A percentile compares a stretch with the other conserved stretches of the same genome.
These are phyloP conservation scores for Hybos culiciformis DNA, from an alignment of 2,888 invertebrate species.

Conservation along the genomic window DNA sequence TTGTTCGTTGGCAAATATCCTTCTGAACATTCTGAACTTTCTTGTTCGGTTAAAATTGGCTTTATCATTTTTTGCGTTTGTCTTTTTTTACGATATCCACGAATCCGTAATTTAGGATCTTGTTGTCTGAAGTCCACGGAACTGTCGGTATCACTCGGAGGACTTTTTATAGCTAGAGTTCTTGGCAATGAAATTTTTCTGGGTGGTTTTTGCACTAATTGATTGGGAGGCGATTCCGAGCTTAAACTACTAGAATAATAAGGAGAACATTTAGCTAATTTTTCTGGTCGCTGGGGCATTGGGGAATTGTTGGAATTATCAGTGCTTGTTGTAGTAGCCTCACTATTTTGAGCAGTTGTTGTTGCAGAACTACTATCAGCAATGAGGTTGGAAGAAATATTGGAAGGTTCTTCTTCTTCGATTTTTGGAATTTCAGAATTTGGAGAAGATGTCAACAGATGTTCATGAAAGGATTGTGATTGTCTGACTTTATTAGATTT, in stretches of 20 bases:
- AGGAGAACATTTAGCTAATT: slow-evolving; percentile 54
- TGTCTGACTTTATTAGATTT: slow-evolving; percentile 46
- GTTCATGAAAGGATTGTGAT: slow-evolving; percentile 51
- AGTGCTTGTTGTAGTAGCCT: slow-evolving; percentile 36
- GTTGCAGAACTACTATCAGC: slow-evolving; percentile 27
- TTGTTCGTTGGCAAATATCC: slow-evolving; percentile 53
- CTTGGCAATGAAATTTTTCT: slow-evolving; percentile 49
- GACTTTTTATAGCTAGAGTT: slow-evolving; percentile 49
- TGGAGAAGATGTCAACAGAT: slow-evolving; percentile 41
- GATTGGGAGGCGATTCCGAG: slow-evolving; percentile 57
- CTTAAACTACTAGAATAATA: slow-evolving; percentile 63
- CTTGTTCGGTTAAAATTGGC: slow-evolving; percentile 36
- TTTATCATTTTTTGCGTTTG: slow-evolving; percentile 40
- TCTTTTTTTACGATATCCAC: slow-evolving; percentile 53
- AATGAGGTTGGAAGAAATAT: no score
- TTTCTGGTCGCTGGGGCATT: slow-evolving; percentile 34
- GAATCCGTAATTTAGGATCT: slow-evolving; percentile 51
- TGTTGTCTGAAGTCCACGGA: slow-evolving; percentile 49
- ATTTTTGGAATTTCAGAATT: slow-evolving; percentile 40
- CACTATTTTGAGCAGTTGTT: slow-evolving; percentile 24
- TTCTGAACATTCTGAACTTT: slow-evolving; percentile 52
- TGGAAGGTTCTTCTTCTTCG: slow-evolving; percentile 39
- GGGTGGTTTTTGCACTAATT: slow-evolving; percentile 45
- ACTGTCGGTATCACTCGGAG: slow-evolving; percentile 61
- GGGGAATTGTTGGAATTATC: slow-evolving; percentile 33